Evolutionary conservation across 2,888 invertebrate species (phyloP).

Genomic region (Onthophagus sagittarius): DNA sequence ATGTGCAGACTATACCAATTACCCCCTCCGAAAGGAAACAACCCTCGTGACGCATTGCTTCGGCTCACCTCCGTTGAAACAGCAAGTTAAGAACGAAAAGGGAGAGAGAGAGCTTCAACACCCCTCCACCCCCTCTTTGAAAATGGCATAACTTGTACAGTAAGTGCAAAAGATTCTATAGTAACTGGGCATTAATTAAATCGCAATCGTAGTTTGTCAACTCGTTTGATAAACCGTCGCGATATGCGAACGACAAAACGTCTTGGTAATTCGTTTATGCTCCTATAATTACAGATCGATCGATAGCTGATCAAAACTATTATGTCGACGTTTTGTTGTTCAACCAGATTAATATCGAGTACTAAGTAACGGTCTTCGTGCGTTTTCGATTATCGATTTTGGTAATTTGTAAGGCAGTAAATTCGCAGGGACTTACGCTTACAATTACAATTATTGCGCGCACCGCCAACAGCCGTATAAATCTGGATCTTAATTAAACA

Average conservation of each 20-base stretch:
- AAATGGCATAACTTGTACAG: not conserved
- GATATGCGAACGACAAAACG: not conserved
- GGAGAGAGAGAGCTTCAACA: not conserved
- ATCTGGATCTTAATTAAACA: constrained; percentile 13
- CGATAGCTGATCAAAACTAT: not conserved
- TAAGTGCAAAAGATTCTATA: not conserved
- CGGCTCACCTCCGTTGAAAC: constrained; percentile 19
- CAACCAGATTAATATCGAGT: not conserved
- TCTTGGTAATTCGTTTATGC: not conserved
- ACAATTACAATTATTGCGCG: not conserved
- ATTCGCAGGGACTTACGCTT: not conserved
- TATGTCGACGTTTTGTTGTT: not conserved
- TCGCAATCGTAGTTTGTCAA: not conserved
- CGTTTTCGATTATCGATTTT: not conserved
- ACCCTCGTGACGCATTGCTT: constrained; percentile 23
- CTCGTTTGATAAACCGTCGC: not conserved
- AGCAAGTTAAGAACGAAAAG: not conserved
- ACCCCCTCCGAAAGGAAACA: constrained; percentile 33
- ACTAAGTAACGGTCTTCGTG: not conserved
- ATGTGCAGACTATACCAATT: constrained; percentile 48
- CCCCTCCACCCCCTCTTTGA: not conserved
- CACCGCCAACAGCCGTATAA: not conserved
- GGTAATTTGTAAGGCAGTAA: not conserved
- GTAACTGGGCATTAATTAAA: not conserved
- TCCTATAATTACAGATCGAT: not conserved